Evolutionary conservation across 2,888 invertebrate species (phyloP), one percentile per base, ranked within the genome.

Genomic region (Microdon myrmicae): DNA sequence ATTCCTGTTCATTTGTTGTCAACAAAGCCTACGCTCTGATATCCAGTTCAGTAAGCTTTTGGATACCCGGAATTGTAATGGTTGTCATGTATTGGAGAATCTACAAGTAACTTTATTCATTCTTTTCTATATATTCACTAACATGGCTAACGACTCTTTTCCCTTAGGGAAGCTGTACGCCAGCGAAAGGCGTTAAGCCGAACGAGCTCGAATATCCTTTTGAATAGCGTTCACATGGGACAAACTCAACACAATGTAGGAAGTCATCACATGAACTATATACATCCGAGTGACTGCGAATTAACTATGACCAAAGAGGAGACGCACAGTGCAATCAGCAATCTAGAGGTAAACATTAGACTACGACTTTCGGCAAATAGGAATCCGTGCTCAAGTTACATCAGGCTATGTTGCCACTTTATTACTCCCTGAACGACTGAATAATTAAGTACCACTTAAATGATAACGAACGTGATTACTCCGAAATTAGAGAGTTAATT

Each of bases 41-140:
- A 61, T 93, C 93, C 37, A 94, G 93, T 54, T 90, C 91, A 68
- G 90, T 94, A 25, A 93, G 93, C 20, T 94, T 94, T 79, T 94
- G 94, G 94, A 92, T 94, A 77, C 94, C 94, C 3, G 93, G 93
- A 69, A 78, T 93, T 47, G 92, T 94, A 19, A 94, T 94, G 94
- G 87, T 94, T 72, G 90, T 90, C 32, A 94, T 94, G 90, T 94
- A 94, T 81, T 92, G 86, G 81, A 84, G 89, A 73, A 93, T 93
- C 75, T 89, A 87, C 75, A 83, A 78, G 80, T 80, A 71, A 73
- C 74, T 76, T 35, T 19, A 53, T 61, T 47, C 23, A 13, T 54
- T 31, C 9, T 35, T 17, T 34, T 25, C 12, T 14, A 9, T 32
- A 4, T 35, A 44, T 29, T 28, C 23, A 28, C 20, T 13, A 17